phyloP scores from a whole-genome alignment of 1,140 invertebrate species.

The Pseudomyrmex flavicornis region DNA sequence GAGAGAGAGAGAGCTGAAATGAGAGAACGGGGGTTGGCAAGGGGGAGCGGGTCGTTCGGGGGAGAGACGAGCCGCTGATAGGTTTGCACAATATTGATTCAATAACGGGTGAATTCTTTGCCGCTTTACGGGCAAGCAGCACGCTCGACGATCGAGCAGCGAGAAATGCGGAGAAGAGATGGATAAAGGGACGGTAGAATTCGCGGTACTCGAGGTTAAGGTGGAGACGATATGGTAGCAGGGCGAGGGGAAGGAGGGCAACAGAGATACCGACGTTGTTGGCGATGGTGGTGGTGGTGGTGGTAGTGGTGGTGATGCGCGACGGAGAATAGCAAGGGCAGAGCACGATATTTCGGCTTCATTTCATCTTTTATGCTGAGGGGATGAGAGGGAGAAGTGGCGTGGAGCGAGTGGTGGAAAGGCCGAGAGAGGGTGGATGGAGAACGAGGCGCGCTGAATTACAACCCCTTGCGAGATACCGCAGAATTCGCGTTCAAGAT shows the following conservation, averaged over 20 bases:
- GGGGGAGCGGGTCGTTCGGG: not conserved
- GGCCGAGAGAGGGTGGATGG: slow-evolving; percentile 29
- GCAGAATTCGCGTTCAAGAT: slow-evolving; percentile 84
- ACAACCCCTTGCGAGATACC: slow-evolving; percentile 84
- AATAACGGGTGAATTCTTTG: slow-evolving; percentile 80
- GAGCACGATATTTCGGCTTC: slow-evolving; percentile 83
- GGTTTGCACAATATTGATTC: slow-evolving; percentile 83
- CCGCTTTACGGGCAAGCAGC: slow-evolving; percentile 67
- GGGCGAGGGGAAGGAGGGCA: not conserved
- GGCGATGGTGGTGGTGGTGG: too few species aligned
- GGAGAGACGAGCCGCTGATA: slow-evolving; percentile 65
- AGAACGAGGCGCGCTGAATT: slow-evolving; percentile 80
- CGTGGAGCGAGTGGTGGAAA: not conserved
- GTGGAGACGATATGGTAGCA: slow-evolving; percentile 44
- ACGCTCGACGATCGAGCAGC: slow-evolving; percentile 46
- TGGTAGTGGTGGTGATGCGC: slow-evolving; percentile 62
- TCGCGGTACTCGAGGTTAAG: slow-evolving; percentile 71
- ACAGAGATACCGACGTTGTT: slow-evolving; percentile 37
- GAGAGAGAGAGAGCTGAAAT: slow-evolving; percentile 19
- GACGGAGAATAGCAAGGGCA: slow-evolving; percentile 49
- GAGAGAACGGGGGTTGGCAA: slow-evolving; percentile 27
- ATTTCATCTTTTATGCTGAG: slow-evolving; percentile 79
- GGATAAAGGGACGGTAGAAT: slow-evolving; percentile 52
- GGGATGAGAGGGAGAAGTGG: not conserved
- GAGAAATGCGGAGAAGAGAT: slow-evolving; percentile 64